phyloP scores from a whole-genome alignment of 1,140 invertebrate genomes.

The Ceratosolen fusciceps region DNA sequence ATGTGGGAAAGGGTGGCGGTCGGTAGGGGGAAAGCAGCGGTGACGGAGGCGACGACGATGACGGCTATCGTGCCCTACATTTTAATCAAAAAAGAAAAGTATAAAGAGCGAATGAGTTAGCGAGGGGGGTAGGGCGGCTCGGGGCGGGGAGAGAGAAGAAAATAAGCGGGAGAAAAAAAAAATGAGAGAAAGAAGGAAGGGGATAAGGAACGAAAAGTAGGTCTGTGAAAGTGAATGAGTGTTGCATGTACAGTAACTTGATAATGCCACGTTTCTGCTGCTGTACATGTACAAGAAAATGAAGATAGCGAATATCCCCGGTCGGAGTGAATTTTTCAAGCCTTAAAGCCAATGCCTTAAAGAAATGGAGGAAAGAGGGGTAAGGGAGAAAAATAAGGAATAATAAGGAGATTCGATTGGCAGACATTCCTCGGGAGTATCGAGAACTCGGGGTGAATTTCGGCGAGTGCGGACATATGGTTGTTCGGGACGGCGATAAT shows the following conservation, averaged over 20 bases:
- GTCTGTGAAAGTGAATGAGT: conserved; percentile 57
- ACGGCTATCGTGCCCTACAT: conserved; percentile 3
- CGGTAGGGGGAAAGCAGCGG: not conserved
- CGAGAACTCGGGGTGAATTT: not conserved
- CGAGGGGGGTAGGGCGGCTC: no score
- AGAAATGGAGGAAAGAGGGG: not conserved
- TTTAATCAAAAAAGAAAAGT: not conserved
- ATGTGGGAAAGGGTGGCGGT: no score
- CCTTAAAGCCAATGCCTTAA: not conserved
- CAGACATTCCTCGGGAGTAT: not conserved
- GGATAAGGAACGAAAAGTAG: conserved; percentile 51
- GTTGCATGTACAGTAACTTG: conserved; percentile 39
- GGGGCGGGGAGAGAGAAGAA: no score
- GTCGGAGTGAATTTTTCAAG: no score
- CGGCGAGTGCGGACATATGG: conserved; percentile 28
- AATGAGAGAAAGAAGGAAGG: not conserved
- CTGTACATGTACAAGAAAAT: conserved; percentile 7
- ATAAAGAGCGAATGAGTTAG: no score
- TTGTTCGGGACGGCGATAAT: not conserved
- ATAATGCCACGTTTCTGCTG: conserved; percentile 48
- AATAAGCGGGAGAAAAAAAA: not conserved
- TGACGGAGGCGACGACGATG: not conserved
- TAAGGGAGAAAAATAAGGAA: not conserved
- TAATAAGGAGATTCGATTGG: not conserved
- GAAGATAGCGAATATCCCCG: conserved; percentile 8